Base-by-base conservation (phyloP, 2,888 invertebrate genomes). In the Mythimna impura region DNA sequence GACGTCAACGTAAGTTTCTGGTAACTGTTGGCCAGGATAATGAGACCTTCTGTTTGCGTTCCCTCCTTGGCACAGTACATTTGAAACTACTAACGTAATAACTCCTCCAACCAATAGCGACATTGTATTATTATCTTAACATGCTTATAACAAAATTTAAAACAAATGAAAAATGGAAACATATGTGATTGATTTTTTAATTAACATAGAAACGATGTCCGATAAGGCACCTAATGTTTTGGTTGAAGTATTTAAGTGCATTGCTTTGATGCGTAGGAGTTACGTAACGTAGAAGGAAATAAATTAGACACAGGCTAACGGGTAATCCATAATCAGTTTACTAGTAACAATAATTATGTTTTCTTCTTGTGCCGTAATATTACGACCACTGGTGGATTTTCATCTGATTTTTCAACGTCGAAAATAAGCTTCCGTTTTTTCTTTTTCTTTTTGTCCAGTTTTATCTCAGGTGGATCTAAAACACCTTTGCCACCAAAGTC, bases 401-500 rank as follows among this genome's bases (percentile, higher is more conserved):
- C 60, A 6, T 25, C 12, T 14, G 12, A 7, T 25, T 34, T n/a
- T 4, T 43, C 54, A 57, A 7, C 1, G 10, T 58, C 1, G 4
- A 20, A 10, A 30, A 8, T 9, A 8, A 9, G 50, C 0, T 50
- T 7, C 7, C 20, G 8, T 8, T 52, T 30, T 30, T 30, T 52
- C 34, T 12, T 55, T n/a, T 68, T 47, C 63, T 77, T 30, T 69
- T 74, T 25, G 6, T 14, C 78, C 76, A 17, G 68, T 2, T 1
- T 5, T 25, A 1, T n/a, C 22, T 60, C 36, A 12, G 36, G 14
- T 52, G 60, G 79, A 4, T 76, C 83, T 20, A 91, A 43, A 5
- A 94, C 78, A 0, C 95, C 95, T 86, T 90, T 85, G 0, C 95
- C 95, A 4, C 93, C 94, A 62, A 89, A 90, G 10, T 89, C 87